Percentiles rank a stretch among this genome's conserved stretches.
phyloP scores from a whole-genome alignment of 2,888 invertebrate genomes.

The Himalopsyche anomala region DNA sequence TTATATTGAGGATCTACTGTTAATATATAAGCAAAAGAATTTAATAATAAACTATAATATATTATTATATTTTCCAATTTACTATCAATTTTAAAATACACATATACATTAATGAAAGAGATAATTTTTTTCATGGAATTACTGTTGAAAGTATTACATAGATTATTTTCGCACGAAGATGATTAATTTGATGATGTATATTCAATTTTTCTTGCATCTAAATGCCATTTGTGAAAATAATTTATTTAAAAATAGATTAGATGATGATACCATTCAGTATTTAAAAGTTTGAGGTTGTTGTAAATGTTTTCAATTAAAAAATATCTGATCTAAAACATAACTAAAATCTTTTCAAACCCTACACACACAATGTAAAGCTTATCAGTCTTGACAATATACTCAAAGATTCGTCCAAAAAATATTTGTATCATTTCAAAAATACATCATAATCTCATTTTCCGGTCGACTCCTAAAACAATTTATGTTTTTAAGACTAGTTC shows the following conservation, averaged over 20 bases:
- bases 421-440: neutral
- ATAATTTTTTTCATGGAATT: too few species aligned
- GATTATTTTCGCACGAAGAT: neutral
- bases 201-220: neutral
- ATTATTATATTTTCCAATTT: too few species aligned
- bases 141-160: too few species aligned
- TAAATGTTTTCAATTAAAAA: neutral
- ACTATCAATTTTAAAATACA: too few species aligned
- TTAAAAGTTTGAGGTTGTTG: slow-evolving; percentile 17
- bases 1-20: too few species aligned
- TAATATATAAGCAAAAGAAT: too few species aligned
- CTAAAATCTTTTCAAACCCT: neutral
- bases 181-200: neutral
- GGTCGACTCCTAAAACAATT: neutral
- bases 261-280: neutral
- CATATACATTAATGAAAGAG: too few species aligned
- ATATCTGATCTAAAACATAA: neutral
- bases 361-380: neutral
- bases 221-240: neutral
- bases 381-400: slow-evolving; percentile 27
- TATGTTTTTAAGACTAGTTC: slow-evolving; percentile 22
- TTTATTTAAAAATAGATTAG: neutral
- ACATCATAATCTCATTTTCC: neutral
- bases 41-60: too few species aligned
- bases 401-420: slow-evolving; percentile 6